Evolutionary conservation across 2,113 vertebrate genomes (phyloP).

Genomic region (Pseudorasbora parva): DNA sequence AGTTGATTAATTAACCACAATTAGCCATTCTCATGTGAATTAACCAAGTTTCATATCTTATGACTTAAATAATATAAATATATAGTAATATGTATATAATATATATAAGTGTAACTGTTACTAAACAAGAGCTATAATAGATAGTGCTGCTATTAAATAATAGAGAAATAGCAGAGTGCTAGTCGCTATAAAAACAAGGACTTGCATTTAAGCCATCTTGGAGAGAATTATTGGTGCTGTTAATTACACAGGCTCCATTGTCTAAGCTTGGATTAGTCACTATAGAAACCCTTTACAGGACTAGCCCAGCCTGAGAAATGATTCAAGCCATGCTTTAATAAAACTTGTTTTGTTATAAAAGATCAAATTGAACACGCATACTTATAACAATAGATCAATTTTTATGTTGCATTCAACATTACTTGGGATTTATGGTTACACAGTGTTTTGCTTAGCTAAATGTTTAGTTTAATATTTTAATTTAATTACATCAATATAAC

Average conservation of each 20-base stretch:
- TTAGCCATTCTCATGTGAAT: background rate
- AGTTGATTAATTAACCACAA: conserved; percentile 28
- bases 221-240: conserved; percentile 50
- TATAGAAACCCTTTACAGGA: conserved; percentile 60
- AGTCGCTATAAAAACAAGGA: conserved; percentile 48
- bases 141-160: background rate
- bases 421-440: background rate
- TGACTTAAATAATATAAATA: background rate
- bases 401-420: too few species aligned
- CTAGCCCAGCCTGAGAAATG: conserved; percentile 15
- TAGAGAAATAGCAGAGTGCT: background rate
- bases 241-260: conserved; percentile 59
- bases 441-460: background rate
- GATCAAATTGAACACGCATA: conserved; percentile 31
- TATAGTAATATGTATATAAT: too few species aligned
- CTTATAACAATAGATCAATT: background rate
- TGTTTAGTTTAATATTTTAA: background rate
- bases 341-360: conserved; percentile 60
- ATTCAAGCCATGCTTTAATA: conserved; percentile 56
- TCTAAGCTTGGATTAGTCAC: conserved; percentile 64
- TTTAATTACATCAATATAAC: background rate
- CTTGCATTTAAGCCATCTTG: conserved; percentile 48
- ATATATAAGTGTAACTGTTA: conserved; percentile 19
- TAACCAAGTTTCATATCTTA: too few species aligned
- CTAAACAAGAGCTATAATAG: background rate